Percentiles rank a stretch among this genome's conserved stretches.
phyloP scores from a whole-genome alignment of 2,113 vertebrate genomes.

The Otocyon megalotis region DNA sequence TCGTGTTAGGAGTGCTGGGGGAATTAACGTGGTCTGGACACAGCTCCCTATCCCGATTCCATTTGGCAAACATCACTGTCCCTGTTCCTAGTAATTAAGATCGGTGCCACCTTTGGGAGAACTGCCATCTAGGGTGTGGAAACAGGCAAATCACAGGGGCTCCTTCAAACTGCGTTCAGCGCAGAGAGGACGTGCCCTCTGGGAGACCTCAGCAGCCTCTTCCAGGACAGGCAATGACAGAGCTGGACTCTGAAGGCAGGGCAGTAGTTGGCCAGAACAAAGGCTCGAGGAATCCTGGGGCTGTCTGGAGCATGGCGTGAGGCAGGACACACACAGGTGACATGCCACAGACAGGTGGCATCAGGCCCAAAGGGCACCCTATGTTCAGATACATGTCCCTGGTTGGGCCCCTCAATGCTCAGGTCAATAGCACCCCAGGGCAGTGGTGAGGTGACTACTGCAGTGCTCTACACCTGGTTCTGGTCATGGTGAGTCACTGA shows the following conservation, averaged over 20 bases:
- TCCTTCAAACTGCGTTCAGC: accelerated
- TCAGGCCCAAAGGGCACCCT: neutral
- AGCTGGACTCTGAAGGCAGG: neutral
- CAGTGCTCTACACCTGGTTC: neutral
- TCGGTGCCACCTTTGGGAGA: neutral
- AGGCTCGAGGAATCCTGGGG: neutral
- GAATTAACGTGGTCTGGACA: neutral
- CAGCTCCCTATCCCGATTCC: neutral
- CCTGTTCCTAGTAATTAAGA: neutral
- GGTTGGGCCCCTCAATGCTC: neutral
- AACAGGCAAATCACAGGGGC: neutral
- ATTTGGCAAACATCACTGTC: too few relatives aligned
- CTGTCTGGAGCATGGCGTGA: neutral
- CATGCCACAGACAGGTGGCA: neutral
- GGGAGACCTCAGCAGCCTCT: neutral
- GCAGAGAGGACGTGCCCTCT: neutral
- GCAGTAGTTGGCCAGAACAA: neutral
- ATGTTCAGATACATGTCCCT: neutral
- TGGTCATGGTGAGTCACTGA: neutral
- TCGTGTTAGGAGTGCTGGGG: too few relatives aligned
- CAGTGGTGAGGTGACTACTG: neutral
- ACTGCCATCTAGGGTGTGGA: neutral
- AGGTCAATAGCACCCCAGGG: neutral
- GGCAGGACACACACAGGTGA: neutral
- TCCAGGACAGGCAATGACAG: neutral